phyloP scores from a whole-genome alignment of 2,113 vertebrate species.

The Thinocorus orbignyianus region DNA sequence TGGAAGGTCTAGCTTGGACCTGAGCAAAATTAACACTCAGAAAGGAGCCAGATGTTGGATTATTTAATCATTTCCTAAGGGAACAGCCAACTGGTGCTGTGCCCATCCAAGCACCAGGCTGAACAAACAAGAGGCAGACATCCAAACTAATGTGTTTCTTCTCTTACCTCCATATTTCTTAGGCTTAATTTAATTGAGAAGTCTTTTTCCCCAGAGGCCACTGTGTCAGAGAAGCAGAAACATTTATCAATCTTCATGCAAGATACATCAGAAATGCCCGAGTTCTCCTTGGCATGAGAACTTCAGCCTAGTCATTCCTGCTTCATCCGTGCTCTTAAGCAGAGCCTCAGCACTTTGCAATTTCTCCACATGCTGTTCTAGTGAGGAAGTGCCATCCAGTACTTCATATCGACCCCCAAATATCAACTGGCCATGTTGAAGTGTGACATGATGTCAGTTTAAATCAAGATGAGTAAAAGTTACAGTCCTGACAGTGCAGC shows the following conservation, averaged over 20 bases:
- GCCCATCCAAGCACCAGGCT: neutral
- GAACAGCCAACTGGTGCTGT: constrained; percentile 32
- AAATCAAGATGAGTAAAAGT: neutral
- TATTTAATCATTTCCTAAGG: neutral
- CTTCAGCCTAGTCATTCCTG: neutral
- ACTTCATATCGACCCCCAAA: neutral
- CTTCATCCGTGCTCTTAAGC: neutral
- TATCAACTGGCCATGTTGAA: neutral
- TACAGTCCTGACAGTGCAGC: neutral
- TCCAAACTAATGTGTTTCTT: neutral
- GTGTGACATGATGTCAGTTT: neutral
- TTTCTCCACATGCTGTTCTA: neutral
- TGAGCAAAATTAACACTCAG: neutral
- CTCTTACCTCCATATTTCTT: neutral
- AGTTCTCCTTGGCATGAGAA: neutral
- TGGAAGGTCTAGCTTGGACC: neutral
- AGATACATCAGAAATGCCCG: neutral
- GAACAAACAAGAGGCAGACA: constrained; percentile 15
- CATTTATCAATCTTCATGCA: neutral
- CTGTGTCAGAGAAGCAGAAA: neutral
- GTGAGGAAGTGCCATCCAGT: neutral
- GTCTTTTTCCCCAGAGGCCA: neutral
- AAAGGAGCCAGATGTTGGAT: neutral
- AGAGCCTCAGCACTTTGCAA: neutral
- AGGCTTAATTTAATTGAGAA: constrained; percentile 25